phyloP scores from a whole-genome alignment of 2,888 invertebrate genomes.

The Eustalomyia histrio region DNA sequence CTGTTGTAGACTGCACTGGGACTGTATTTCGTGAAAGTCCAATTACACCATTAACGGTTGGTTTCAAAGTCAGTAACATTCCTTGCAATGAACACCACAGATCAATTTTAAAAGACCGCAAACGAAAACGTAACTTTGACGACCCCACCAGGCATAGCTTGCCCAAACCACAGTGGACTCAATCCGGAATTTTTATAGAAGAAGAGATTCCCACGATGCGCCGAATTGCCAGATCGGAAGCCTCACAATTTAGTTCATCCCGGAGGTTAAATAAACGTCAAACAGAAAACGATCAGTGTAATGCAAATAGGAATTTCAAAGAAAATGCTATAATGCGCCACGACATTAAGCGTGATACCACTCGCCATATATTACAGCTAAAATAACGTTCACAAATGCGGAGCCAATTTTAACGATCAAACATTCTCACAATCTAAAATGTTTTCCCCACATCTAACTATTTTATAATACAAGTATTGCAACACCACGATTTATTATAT shows the following conservation, averaged over 20 bases:
- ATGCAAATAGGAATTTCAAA: conserved; percentile 66
- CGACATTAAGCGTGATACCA: conserved; percentile 63
- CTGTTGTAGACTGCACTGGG: conserved; percentile 45
- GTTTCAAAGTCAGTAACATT: conserved; percentile 69
- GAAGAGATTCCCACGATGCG: conserved; percentile 61
- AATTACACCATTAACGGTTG: conserved; percentile 68
- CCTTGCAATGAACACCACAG: conserved; percentile 54
- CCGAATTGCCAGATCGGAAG: conserved; percentile 43
- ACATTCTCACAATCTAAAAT: background rate
- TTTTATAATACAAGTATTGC: no score
- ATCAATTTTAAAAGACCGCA: conserved; percentile 19
- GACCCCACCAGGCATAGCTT: conserved; percentile 53
- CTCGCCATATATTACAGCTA: conserved; percentile 67
- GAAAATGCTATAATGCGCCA: conserved; percentile 64
- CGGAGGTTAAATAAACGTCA: conserved; percentile 11
- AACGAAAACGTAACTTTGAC: conserved; percentile 65
- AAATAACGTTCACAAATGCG: conserved; percentile 57
- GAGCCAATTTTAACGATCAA: conserved; percentile 33
- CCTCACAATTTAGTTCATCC: conserved; percentile 57
- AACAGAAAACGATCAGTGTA: conserved; percentile 10
- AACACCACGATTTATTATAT: background rate
- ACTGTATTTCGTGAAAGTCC: conserved; percentile 72
- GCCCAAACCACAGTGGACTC: conserved; percentile 70
- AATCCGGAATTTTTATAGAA: conserved; percentile 69
- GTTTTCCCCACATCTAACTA: no score